Conservation (phyloP, 2,888 invertebrate genomes). For the Entomobrya proxima region DNA sequence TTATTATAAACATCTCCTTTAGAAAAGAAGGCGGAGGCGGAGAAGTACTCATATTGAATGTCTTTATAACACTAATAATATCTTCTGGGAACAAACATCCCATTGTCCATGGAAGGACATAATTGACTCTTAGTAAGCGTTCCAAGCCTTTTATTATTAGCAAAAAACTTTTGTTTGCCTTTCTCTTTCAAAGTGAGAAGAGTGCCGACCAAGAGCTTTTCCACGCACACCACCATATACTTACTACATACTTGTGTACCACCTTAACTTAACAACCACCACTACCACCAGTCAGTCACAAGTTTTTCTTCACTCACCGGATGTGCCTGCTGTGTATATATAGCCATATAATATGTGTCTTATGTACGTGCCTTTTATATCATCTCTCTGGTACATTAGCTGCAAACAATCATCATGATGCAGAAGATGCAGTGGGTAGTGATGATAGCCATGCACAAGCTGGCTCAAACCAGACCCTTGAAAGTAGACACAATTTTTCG, state of each 20-base stretch:
- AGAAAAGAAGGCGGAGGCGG: too few species aligned
- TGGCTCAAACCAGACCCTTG: background rate
- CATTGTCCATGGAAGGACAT: background rate
- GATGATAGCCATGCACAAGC: background rate
- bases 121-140: conserved; percentile 26
- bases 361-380: background rate
- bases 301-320: background rate
- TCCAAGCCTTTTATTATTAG: conserved; percentile 7
- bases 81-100: background rate
- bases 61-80: background rate
- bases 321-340: too few species aligned
- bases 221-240: background rate
- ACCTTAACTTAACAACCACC: background rate
- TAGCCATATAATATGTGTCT: too few species aligned
- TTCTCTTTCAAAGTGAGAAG: background rate
- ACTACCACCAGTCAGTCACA: background rate
- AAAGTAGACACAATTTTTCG: background rate
- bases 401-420: background rate
- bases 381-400: background rate
- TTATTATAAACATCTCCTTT: background rate
- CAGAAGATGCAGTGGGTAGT: too few species aligned
- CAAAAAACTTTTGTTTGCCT: conserved; percentile 23
- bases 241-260: background rate
- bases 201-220: background rate
- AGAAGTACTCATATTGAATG: background rate